Percentiles rank a stretch among this genome's conserved stretches.
phyloP scores from a whole-genome alignment of 2,797 vertebrate genomes.

The Cynopterus sphinx region DNA sequence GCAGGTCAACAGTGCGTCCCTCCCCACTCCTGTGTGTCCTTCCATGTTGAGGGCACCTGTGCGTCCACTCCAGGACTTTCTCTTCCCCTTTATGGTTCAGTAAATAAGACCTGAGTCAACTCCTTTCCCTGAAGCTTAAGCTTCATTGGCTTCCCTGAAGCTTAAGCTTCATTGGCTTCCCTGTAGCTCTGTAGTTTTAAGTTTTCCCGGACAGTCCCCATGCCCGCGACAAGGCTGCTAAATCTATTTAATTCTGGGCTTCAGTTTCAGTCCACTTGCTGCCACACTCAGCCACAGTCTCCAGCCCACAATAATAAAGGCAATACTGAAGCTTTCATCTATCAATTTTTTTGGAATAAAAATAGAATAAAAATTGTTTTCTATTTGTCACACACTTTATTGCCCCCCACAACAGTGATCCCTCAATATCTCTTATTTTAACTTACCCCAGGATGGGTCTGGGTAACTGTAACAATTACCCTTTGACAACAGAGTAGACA shows the following conservation, averaged over 20 bases:
- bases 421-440: not conserved
- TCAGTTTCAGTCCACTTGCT: not conserved
- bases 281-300: not conserved
- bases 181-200: not conserved
- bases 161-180: not conserved
- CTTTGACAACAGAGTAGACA: not conserved
- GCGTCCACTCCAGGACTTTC: not conserved
- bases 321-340: not conserved
- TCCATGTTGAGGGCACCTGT: too few relatives aligned
- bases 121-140: not conserved
- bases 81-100: not conserved
- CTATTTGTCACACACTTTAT: not conserved
- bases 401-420: not conserved
- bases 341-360: not conserved
- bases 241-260: not conserved
- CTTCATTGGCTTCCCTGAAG: not conserved
- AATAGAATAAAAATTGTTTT: not conserved
- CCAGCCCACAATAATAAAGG: not conserved
- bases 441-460: not conserved
- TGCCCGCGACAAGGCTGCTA: accelerated
- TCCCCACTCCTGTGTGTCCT: not conserved
- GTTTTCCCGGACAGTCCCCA: not conserved
- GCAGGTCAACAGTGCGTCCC: accelerated
- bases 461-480: not conserved
- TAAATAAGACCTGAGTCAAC: not conserved